Evolutionary conservation across 2,113 vertebrate genomes (phyloP), one percentile per base, ranked within the genome.

Genomic region (Paratilapia polleni): DNA sequence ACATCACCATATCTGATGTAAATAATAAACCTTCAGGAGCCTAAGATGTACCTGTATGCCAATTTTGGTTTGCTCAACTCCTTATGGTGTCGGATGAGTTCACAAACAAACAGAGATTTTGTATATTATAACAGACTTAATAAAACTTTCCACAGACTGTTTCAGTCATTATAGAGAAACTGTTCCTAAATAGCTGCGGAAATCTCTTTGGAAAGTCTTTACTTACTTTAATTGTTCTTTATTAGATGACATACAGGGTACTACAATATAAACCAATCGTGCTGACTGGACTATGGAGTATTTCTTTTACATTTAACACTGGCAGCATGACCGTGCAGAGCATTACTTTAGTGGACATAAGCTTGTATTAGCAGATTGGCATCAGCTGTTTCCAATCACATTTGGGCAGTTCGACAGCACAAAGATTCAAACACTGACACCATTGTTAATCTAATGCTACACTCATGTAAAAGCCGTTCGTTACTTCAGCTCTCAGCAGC

Each of bases 371-470:
- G 59, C 26, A 7, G 59, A 49, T 52, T 79, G 77, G 43, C 31
- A 64, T 64, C 31, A 24, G 77, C 13, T 64, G 61, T 66, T 79
- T 79, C 61, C n/a, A 11, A 38, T 41, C 63, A 79, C 77, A 79
- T 38, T 54, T 31, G 3, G 61, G 4, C 47, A 26, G 31, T 14
- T 64, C 34, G 54, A 64, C 34, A 54, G 28, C 28, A 22, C 28
- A 36, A 14, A 26, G 10, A 77, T 41, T 77, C 49, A 70, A 70
- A 26, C 64, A 49, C 24, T 70, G 66, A 70, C 56, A 43, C 74
- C 59, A 36, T 31, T 54, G 59, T 52, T 20, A 54, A n/a, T 20
- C n/a, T 3, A 11, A 63, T 52, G 28, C 64, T 79, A 54, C 34
- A 54, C 28, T 54, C 28, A 22, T 76, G 54, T 58, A 76, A 76